Base-by-base conservation (phyloP, 2,888 invertebrate species). In the Lochmaea capreae region DNA sequence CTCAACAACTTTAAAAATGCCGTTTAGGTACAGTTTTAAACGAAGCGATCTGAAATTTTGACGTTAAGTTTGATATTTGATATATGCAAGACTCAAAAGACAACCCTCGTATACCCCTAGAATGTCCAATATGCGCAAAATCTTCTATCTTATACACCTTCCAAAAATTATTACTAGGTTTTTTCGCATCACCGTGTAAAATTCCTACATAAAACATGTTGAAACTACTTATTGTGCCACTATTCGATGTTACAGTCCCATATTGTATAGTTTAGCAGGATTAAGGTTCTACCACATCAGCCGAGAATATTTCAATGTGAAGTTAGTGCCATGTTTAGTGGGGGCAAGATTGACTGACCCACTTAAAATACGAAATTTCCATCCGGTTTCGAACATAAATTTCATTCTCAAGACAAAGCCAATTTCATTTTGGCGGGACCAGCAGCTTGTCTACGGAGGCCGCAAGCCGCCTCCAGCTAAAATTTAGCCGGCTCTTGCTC, bases 401-500 rank as follows among this genome's bases (percentile, higher is more conserved):
- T 65, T 71, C 65, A 65, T 65, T 71, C 71, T 71, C 71, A 65
- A 71, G 71, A 71, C 71, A 71, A 71, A 71, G 71, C 71, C 71
- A 71, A 71, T 71, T 71, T 71, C 71, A 71, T 71, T 71, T 71
- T 52, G 63, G 65, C 54, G 59, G 67, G 59, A 33, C 59, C 67
- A 46, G 59, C 67, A 59, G 67, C 67, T 67, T 59, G 67, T 67
- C 18, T 58, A 49, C 67, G 59, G 49, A 43, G n/a, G 59, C 67
- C 67, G 67, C 67, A 67, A 59, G 67, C 59, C 67, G 67, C 59
- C 59, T 46, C 26, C 46, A 16, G 58, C 58, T 59, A 18, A 59
- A 67, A 67, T 46, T 57, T 54, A 54, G 18, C 54, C 54, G 54
- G 54, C 54, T 54, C 11, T 54, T 18, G 54, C 16, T 54, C 54